Evolutionary conservation across 2,113 vertebrate species (phyloP).

Genomic region (Calidris pygmaea): DNA sequence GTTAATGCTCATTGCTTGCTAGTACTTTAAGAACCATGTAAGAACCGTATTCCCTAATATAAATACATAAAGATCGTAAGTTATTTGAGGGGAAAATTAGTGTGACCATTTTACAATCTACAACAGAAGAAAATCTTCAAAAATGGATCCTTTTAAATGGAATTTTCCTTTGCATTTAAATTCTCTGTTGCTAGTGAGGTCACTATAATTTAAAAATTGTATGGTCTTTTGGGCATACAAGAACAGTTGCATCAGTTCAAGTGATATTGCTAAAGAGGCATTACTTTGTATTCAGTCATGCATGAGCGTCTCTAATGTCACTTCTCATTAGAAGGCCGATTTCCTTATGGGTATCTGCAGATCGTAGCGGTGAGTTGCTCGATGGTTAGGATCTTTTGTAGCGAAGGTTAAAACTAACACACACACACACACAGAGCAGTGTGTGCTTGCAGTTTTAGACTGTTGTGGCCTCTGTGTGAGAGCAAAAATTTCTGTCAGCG

Average conservation of each 20-base stretch:
- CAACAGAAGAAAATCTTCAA: background rate
- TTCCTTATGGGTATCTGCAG: background rate
- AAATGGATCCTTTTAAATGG: background rate
- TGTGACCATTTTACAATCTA: background rate
- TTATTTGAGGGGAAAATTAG: background rate
- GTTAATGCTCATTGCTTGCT: background rate
- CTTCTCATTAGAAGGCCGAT: background rate
- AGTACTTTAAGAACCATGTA: background rate
- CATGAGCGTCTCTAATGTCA: background rate
- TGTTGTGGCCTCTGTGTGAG: background rate
- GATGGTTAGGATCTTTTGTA: background rate
- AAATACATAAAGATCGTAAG: background rate
- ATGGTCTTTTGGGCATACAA: background rate
- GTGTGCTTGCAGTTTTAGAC: background rate
- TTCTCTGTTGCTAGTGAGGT: background rate
- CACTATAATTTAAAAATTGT: background rate
- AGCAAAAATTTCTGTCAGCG: background rate
- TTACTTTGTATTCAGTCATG: background rate
- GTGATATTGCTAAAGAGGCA: background rate
- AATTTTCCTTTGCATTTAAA: background rate
- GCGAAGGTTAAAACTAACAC: background rate
- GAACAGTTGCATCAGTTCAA: background rate
- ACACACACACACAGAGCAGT: background rate
- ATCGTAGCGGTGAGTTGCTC: background rate
- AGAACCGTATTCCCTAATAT: background rate